Evolutionary conservation across 2,113 vertebrate species (phyloP).

Genomic region (Sula dactylatra): DNA sequence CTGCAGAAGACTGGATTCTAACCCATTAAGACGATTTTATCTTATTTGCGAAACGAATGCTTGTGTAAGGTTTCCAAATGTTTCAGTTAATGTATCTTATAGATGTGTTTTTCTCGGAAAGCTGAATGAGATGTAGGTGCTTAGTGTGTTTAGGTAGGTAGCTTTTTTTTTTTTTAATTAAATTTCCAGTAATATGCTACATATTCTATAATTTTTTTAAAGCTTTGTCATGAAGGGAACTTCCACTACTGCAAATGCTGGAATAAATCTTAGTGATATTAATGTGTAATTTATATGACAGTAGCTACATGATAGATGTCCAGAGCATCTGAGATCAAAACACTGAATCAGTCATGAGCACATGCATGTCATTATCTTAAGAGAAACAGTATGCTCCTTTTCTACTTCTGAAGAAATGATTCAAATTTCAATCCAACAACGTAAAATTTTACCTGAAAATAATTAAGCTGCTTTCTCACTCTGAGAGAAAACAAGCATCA

Average conservation of each 20-base stretch:
- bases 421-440: conserved; percentile 9
- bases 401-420: conserved; percentile 13
- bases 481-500: not conserved
- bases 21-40: not conserved
- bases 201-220: not conserved
- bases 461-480: not conserved
- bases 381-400: conserved; percentile 1
- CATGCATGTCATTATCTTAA: conserved; percentile 42
- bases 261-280: conserved; percentile 9
- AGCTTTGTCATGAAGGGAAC: not conserved
- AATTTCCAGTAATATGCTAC: not conserved
- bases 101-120: not conserved
- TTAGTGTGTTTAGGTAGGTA: not conserved
- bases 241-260: not conserved
- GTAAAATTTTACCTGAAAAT: conserved; percentile 11
- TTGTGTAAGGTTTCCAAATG: not conserved
- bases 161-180: not conserved
- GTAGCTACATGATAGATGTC: conserved; percentile 45
- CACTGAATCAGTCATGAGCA: conserved; percentile 39
- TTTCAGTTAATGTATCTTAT: not conserved
- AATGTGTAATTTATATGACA: conserved; percentile 45
- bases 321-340: conserved; percentile 59
- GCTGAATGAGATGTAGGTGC: not conserved
- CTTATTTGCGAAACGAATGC: not conserved
- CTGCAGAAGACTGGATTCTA: not conserved